Base-by-base conservation (phyloP, 2,888 invertebrate species). In the Hirtodrosophila duncani region DNA sequence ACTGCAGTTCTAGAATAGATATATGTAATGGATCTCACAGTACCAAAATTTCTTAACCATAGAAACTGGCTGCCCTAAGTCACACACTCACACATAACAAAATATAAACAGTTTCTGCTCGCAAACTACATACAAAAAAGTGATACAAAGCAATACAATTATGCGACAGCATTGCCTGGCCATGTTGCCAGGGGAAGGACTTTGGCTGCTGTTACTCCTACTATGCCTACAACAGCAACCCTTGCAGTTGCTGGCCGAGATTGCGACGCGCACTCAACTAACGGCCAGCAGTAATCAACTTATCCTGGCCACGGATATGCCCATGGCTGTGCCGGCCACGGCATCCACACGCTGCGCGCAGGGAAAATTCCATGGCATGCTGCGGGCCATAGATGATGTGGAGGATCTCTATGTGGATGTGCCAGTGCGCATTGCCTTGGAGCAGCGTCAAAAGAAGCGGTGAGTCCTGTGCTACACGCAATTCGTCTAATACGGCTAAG, bases 391-490 rank as follows among this genome's bases (percentile, higher is more conserved):
- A 55, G 84, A 82, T 45, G 86, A 86, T 59, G 82, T 85, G 29
- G 86, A 86, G 69, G 85, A 86, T 63, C 64, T 86, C 45, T 82
- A 84, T 58, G 67, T 86, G 63, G 80, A 85, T 59, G 86, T 85
- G 33, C 81, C 85, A 4, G 81, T 82, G 37, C 83, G 81, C 51
- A 81, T 85, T 42, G 83, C 83, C 11, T 70, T 86, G 49, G 84
- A 84, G 45, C 78, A 70, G 51, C 80, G 82, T 30, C 85, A 85
- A 62, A 84, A 78, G 57, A 86, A 85, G 58, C 79, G 85, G 85
- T 85, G 58, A 84, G 85, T 84, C 14, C 23, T 17, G 16, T n/a
- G n/a, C n/a, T n/a, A 3, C 36, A 11, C 11, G 33, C 44, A 53
- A 55, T 65, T 48, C 48, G 38, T 31, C 56, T 55, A 69, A 69